These are phyloP conservation scores for Theretra japonica DNA, from an alignment of 2,888 invertebrate genomes.

Conservation along the genomic window DNA sequence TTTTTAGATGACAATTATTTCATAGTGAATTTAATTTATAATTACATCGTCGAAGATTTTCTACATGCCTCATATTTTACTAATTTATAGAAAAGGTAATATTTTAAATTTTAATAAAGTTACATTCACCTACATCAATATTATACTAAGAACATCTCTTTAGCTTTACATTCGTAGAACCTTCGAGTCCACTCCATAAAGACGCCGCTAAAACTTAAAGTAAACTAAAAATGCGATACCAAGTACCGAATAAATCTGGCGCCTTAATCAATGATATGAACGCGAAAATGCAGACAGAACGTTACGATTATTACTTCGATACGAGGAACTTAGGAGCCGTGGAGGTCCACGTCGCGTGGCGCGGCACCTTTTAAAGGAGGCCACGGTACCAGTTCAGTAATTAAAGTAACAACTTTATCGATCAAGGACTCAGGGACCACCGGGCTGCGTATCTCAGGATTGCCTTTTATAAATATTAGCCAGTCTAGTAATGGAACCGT, in stretches of 20 bases:
- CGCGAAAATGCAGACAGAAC: conserved; percentile 24
- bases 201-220: neutral
- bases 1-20: too few species aligned
- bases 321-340: conserved; percentile 49
- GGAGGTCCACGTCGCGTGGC: conserved; percentile 62
- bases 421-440: conserved; percentile 79
- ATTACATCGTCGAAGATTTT: too few species aligned
- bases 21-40: too few species aligned
- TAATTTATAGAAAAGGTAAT: too few species aligned
- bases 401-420: conserved; percentile 83
- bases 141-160: too few species aligned
- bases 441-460: conserved; percentile 68
- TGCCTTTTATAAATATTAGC: conserved; percentile 70
- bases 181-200: too few species aligned
- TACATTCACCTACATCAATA: too few species aligned
- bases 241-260: conserved; percentile 5
- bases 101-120: too few species aligned
- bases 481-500: conserved; percentile 77
- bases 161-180: too few species aligned
- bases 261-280: conserved; percentile 20
- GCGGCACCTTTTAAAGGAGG: conserved; percentile 72
- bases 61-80: too few species aligned
- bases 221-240: neutral
- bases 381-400: conserved; percentile 74
- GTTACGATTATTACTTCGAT: conserved; percentile 30